phyloP scores from a whole-genome alignment of 2,113 vertebrate species.

The Mustelus asterias region DNA sequence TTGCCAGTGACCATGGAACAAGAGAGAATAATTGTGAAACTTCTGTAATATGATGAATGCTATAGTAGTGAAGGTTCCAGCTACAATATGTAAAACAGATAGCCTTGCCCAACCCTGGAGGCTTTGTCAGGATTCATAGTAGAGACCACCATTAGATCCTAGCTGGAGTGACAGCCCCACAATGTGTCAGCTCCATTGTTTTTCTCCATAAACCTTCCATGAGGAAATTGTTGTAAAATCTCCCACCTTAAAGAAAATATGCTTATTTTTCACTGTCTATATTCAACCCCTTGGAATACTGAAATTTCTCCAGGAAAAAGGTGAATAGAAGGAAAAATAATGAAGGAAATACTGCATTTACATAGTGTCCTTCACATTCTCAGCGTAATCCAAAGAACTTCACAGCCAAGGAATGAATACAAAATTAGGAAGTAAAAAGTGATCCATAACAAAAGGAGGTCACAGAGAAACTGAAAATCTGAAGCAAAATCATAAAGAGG shows the following conservation, averaged over 20 bases:
- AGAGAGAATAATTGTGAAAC: background rate
- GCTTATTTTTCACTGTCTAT: background rate
- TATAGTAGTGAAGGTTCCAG: background rate
- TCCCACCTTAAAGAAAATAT: background rate
- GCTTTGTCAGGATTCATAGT: background rate
- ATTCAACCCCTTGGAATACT: background rate
- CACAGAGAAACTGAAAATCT: background rate
- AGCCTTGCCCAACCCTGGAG: background rate
- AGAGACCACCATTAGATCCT: background rate
- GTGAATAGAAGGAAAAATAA: too few species aligned
- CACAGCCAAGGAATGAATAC: too few species aligned
- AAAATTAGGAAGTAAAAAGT: too few species aligned
- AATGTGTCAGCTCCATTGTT: background rate
- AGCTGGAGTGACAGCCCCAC: background rate
- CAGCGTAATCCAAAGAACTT: too few species aligned
- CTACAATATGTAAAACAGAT: background rate
- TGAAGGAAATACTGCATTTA: too few species aligned
- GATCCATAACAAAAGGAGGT: too few species aligned
- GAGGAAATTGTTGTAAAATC: background rate
- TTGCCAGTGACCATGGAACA: background rate
- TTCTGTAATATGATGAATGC: background rate
- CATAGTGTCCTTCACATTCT: too few species aligned
- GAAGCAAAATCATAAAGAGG: background rate
- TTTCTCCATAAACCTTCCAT: background rate
- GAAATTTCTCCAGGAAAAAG: too few species aligned